Evolutionary conservation across 2,888 invertebrate species (phyloP).

Genomic region (Pseudococcus jackbeardsleyi): DNA sequence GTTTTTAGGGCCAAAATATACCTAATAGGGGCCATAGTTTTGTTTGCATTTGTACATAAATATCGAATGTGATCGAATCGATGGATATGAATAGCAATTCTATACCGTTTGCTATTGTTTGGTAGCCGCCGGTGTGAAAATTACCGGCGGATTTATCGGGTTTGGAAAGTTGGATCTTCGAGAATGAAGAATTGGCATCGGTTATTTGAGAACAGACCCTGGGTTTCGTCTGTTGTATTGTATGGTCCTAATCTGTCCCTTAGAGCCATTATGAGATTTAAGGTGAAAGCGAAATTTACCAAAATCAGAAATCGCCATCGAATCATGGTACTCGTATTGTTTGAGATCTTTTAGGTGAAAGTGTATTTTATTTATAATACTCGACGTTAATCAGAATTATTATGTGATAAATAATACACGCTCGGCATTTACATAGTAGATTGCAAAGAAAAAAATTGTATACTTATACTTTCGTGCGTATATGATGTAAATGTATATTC

Average conservation of each 20-base stretch:
- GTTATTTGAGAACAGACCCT: not conserved
- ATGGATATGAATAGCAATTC: too few relatives aligned
- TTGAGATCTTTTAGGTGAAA: slow-evolving; percentile 15
- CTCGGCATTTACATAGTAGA: slow-evolving; percentile 7
- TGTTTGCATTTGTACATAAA: too few relatives aligned
- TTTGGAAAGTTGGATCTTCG: not conserved
- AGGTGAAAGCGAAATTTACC: slow-evolving; percentile 33
- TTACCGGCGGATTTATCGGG: not conserved
- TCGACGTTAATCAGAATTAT: not conserved
- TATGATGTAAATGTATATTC: not conserved
- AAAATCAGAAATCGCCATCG: slow-evolving; percentile 23
- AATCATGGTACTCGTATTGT: not conserved
- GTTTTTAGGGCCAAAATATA: too few relatives aligned
- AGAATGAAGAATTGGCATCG: not conserved
- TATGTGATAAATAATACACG: slow-evolving; percentile 16
- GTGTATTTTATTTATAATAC: not conserved
- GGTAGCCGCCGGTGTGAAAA: not conserved
- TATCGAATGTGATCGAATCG: too few relatives aligned
- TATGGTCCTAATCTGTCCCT: not conserved
- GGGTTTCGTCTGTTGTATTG: not conserved
- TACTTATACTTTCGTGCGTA: not conserved
- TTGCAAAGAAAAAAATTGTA: not conserved
- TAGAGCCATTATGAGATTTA: not conserved
- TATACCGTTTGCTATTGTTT: not conserved
- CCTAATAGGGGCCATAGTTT: too few relatives aligned